Evolutionary conservation across 2,797 vertebrate genomes (phyloP), one percentile per base, ranked within the genome.

Genomic region (Rhinogobio ventralis): DNA sequence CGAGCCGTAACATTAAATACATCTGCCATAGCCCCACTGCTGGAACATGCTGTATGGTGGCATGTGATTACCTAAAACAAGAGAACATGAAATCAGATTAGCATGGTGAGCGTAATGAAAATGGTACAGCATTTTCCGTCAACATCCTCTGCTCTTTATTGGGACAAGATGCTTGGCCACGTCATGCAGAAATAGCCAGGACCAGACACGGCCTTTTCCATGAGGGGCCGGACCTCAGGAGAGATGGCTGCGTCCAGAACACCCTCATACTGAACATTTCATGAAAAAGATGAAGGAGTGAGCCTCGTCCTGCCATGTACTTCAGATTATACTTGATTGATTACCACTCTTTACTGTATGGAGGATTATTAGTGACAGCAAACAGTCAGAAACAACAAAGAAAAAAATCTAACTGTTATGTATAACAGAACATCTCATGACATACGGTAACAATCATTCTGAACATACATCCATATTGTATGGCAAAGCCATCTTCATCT

Each of bases 121-220:
- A 88, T 87, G 85, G 86, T 86, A 87, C 74, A 28, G 68, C 69
- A 87, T 86, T 89, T 88, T 89, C 84, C 85, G 76, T 89, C 89
- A 90, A 89, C 89, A 89, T 88, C 89, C 89, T 86, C 86, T 85
- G 86, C 78, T 86, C 51, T 86, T 90, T 87, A 91, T 90, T 91
- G 85, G 84, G 87, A 90, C 88, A 91, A 91, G 89, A 91, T 90
- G 90, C 87, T 87, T 87, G 87, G 87, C 87, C 78, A 81, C 78
- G 23, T 75, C 64, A 81, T 66, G 74, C 17, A 57, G 66, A 78
- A 75, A 69, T 39, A 77, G 73, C 66, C 42, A 66, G 13, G 28
- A 79, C 78, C 45, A 73, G 85, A 86, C n/a, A 73, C 60, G 30
- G 72, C 57, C 17, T 60, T 62, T 77, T 66, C 76, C 53, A 79